phyloP scores from a whole-genome alignment of 2,797 vertebrate species.

The Limosa lapponica region DNA sequence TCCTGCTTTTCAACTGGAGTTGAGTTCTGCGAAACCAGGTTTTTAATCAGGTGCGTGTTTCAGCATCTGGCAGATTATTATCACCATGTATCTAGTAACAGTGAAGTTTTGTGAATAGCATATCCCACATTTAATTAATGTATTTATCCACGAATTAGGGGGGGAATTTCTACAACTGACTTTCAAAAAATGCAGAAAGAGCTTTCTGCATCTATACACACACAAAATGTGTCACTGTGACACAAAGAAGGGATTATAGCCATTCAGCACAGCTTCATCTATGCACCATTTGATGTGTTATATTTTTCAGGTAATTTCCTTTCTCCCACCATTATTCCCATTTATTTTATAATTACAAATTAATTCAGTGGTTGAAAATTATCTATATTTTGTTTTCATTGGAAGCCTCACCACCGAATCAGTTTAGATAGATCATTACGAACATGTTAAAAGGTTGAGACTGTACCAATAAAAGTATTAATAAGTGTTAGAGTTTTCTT shows the following conservation, averaged over 20 bases:
- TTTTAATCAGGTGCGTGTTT: background rate
- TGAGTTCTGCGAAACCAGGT: background rate
- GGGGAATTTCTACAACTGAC: background rate
- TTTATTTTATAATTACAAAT: background rate
- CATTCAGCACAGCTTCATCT: background rate
- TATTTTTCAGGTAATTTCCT: background rate
- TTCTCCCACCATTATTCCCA: background rate
- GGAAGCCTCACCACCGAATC: rapidly evolving
- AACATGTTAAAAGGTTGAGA: background rate
- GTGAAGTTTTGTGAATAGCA: background rate
- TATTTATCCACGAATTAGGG: background rate
- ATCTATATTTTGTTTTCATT: background rate
- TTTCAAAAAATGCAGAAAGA: background rate
- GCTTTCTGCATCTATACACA: background rate
- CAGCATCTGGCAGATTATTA: background rate
- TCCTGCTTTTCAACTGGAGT: background rate
- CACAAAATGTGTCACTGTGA: background rate
- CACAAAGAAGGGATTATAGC: background rate
- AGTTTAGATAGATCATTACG: background rate
- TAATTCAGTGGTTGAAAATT: background rate
- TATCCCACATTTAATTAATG: background rate
- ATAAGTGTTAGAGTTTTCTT: background rate
- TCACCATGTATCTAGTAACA: background rate
- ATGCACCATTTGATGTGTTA: background rate
- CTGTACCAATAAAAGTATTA: background rate